Evolutionary conservation across 1,140 invertebrate genomes (phyloP), one percentile per base, ranked within the genome.

Genomic region (Lepidurus couesii): DNA sequence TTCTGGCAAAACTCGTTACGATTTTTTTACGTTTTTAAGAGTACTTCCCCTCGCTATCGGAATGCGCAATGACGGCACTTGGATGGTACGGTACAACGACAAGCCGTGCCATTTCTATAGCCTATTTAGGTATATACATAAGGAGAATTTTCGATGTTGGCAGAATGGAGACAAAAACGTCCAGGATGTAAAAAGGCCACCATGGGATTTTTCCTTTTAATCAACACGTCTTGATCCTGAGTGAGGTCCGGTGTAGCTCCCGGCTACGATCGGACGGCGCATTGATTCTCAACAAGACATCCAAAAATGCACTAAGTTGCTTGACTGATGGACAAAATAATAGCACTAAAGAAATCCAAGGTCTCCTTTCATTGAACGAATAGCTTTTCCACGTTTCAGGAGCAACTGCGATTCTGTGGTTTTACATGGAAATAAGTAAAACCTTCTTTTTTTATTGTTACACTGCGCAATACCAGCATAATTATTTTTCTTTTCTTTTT

Each of bases 281-380:
- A 65, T 21, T 65, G 53, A 13, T 65, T 65, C 13, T 10, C 4
- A 65, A 9, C 53, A 65, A 13, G 53, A 4, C 53, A 65, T n/a
- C 53, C 53, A 65, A 65, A 65, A 65, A 65, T 65, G 53, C 53
- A 65, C 21, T 65, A 65, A 9, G 53, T 21, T 65, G 53, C 53
- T 65, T 65, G 53, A 65, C 16, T 65, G 53, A 65, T 65, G 53
- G 53, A 65, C 53, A 65, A 65, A 34, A 34, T 34, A 34, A 65
- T 65, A 65, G 16, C 53, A 7, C n/a, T 13, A 65, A 65, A 16
- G 53, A 21, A 65, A 65, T 13, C 16, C 53, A 21, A 65, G 8
- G 53, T 65, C 53, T 5, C 21, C 3, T 65, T 65, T 65, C 53
- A 16, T 21, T 65, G 21, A 13, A 13, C 8, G n/a, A 13, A n/a